Evolutionary conservation across 1,140 invertebrate species (phyloP), one percentile per base, ranked within the genome.

Genomic region (Zaprionus ghesquierei): DNA sequence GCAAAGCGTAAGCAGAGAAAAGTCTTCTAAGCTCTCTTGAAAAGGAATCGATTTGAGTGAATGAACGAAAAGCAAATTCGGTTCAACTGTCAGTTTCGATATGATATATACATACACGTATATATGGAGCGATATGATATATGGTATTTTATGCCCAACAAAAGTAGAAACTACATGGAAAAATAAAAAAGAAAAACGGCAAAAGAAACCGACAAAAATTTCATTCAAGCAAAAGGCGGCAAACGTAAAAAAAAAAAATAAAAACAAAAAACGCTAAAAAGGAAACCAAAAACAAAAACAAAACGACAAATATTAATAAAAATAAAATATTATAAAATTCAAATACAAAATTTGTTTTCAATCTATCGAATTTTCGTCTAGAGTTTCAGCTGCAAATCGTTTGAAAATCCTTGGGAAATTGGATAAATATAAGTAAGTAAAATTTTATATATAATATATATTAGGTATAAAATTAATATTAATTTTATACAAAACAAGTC

Each of bases 321-420:
- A 84, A 79, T 84, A 86, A 85, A 80, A 71, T 85, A 89, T 60
- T 64, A 85, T 75, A 77, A 86, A 86, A 86, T 64, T 82, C 63
- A 89, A 64, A 65, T 69, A 65, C 22, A 69, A 51, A 10, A 10
- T 5, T 12, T 53, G 33, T 54, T 62, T 50, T 12, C 6, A 23
- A 35, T 64, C 13, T 58, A 46, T 60, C 63, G 54, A 50, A n/a
- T 62, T n/a, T n/a, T n/a, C n/a, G n/a, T n/a, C n/a, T n/a, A n/a
- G n/a, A n/a, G n/a, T 74, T 15, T 38, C 35, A 38, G 3, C 33
- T 0, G 5, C 1, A n/a, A 35, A 38, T 15, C 5, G 5, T 38
- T 6, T 38, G 2, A 2, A 38, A 38, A 38, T 2, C 27, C 27
- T 29, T 29, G 27, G 58, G 54, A 50, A 9, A 12, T 23, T n/a